A percentile compares a stretch with the other conserved stretches of the same genome.
These are phyloP conservation scores for Grammomys dolichurus DNA, from an alignment of 2,113 vertebrate species.

Conservation along the genomic window DNA sequence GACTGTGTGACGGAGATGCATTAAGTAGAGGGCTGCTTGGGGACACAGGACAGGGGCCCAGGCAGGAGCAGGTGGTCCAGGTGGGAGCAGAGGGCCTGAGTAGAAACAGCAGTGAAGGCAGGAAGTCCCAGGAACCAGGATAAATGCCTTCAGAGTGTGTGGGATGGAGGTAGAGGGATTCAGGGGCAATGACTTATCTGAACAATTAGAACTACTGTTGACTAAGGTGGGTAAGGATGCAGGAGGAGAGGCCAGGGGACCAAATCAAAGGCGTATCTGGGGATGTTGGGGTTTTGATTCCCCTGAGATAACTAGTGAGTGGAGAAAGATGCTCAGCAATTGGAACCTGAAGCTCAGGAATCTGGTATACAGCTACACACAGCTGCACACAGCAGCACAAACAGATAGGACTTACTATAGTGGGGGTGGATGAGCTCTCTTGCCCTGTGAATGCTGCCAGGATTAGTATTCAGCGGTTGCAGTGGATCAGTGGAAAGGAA, in stretches of 20 bases:
- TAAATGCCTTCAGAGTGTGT: not conserved
- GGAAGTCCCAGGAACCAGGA: not conserved
- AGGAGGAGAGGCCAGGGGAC: not conserved
- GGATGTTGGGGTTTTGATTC: not conserved
- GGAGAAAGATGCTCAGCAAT: not conserved
- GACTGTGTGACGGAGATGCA: not conserved
- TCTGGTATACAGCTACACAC: conserved; percentile 15
- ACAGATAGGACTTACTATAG: not conserved
- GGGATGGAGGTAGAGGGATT: not conserved
- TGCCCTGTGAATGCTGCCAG: not conserved
- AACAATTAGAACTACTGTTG: not conserved
- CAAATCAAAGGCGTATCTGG: not conserved
- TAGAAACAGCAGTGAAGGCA: not conserved
- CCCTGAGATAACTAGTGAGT: not conserved
- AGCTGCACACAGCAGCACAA: conserved; percentile 62
- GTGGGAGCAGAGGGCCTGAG: not conserved
- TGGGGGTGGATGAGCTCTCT: conserved; percentile 13
- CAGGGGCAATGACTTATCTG: not conserved
- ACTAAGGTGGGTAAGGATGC: not conserved
- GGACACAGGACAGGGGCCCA: not conserved
- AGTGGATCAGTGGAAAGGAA: not conserved
- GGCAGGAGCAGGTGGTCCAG: not conserved
- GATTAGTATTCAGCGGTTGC: no score
- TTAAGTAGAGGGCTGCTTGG: not conserved
- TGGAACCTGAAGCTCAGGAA: conserved; percentile 12